Evolutionary conservation across 2,888 invertebrate species (phyloP), one percentile per base, ranked within the genome.

Genomic region (Nephrotoma flavescens): DNA sequence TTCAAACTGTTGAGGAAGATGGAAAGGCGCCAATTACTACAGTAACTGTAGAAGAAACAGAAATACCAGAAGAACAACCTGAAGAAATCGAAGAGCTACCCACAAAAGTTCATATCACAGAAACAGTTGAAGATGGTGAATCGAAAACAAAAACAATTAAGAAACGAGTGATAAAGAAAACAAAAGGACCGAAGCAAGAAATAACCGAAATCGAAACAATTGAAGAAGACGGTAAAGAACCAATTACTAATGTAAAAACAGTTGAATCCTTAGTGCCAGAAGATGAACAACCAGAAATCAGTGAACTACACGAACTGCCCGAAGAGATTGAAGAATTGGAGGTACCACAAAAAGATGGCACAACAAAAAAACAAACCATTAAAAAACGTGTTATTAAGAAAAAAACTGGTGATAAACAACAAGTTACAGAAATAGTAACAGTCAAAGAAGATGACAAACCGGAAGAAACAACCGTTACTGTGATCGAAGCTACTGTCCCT

Each of bases 381-480:
- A 87, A 90, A 86, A 91, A 90, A 87, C 90, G 89, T 3, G 88
- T 90, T 0, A 90, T 90, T 83, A 90, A 90, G 87, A 90, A 90
- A 88, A 89, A 89, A 12, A 89, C 90, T 88, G 89, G 89, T 5
- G 89, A 88, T 89, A 89, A 89, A 86, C 88, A 89, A 87, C 89
- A 89, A 88, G 88, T 88, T 0, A 89, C 90, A 6, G 89, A 90
- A 88, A 89, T 90, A 41, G 88, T 89, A 4, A 90, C 89, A 3
- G 88, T 89, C 86, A 90, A 91, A 89, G 90, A 92, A 88, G 90
- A 91, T 88, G 90, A 91, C 88, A 89, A 91, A 87, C 87, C 89
- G 90, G 90, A 92, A 88, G 89, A 92, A 89, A 89, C 91, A 86
- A 88, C 90, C 86, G 89, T 92, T 88, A 89, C 91, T 85, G 90